phyloP scores from a whole-genome alignment of 2,888 invertebrate genomes.

The Phalera bucephala region DNA sequence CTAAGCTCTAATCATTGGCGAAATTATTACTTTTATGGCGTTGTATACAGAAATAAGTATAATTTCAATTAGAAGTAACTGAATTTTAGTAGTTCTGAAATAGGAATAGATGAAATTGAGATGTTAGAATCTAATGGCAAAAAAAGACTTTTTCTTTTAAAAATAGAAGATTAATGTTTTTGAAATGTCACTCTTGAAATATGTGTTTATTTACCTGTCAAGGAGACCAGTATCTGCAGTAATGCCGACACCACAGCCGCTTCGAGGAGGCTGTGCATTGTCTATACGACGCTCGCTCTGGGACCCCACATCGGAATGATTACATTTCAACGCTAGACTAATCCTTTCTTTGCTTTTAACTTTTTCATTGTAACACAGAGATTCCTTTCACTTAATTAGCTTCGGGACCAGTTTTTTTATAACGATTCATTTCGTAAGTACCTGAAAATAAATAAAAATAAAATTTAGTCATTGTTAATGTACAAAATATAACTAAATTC shows the following conservation, averaged over 20 bases:
- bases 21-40: too few relatives aligned
- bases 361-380: constrained; percentile 50
- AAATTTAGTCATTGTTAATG: too few relatives aligned
- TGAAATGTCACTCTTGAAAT: too few relatives aligned
- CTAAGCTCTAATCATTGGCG: too few relatives aligned
- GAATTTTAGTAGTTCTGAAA: too few relatives aligned
- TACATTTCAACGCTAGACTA: constrained; percentile 33
- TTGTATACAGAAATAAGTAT: too few relatives aligned
- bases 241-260: constrained; percentile 69
- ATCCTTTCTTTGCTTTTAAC: constrained; percentile 46
- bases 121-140: too few relatives aligned
- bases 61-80: too few relatives aligned
- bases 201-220: constrained; percentile 48
- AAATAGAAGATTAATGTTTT: too few relatives aligned
- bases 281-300: constrained; percentile 64
- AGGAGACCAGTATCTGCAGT: constrained; percentile 67
- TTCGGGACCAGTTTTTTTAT: constrained; percentile 27
- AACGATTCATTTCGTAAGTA: constrained; percentile 41
- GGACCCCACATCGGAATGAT: constrained; percentile 65
- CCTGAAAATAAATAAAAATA: constrained; percentile 58
- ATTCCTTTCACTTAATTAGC: constrained; percentile 12
- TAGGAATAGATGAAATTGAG: too few relatives aligned
- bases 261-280: constrained; percentile 73
- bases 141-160: too few relatives aligned
- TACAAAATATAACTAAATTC: too few relatives aligned